Conservation (phyloP, 2,888 invertebrate species). For the Cataglyphis livida region DNA sequence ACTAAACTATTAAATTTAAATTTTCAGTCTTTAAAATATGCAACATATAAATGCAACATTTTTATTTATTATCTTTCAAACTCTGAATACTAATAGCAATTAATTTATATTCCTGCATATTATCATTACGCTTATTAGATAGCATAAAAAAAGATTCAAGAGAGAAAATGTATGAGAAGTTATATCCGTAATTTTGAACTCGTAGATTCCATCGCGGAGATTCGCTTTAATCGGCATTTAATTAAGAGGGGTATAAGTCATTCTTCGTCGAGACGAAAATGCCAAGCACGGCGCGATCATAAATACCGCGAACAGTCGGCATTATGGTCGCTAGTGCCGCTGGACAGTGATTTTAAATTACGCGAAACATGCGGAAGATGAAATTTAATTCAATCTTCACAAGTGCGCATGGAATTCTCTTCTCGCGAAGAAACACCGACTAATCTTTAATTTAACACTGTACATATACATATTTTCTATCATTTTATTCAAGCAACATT, state of each 20-base stretch:
- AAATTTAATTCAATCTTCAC: conserved; percentile 65
- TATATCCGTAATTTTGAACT: conserved; percentile 5
- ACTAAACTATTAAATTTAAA: not conserved
- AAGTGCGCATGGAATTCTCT: conserved; percentile 5
- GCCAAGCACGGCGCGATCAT: conserved; percentile 54
- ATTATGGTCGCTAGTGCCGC: conserved; percentile 43
- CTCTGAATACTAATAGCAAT: not conserved
- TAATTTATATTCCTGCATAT: not conserved
- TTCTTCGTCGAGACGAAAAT: conserved; percentile 50
- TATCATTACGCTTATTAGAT: not conserved
- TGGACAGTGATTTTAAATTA: conserved; percentile 67
- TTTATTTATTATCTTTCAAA: not conserved
- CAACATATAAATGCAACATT: not conserved
- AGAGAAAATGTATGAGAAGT: not conserved
- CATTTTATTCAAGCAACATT: conserved; percentile 2
- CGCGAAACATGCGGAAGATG: conserved; percentile 48
- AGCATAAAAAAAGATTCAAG: not conserved
- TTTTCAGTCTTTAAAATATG: not conserved
- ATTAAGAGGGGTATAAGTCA: conserved; percentile 57
- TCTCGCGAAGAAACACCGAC: not conserved
- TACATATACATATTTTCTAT: not conserved
- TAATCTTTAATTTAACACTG: conserved; percentile 16
- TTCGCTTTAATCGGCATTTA: conserved; percentile 60
- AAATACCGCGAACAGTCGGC: conserved; percentile 61
- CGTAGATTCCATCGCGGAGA: not conserved